Percentiles rank a stretch among this genome's conserved stretches.
Evolutionary conservation across 1,140 invertebrate genomes (phyloP).

Genomic region (Magallana ariakensis): DNA sequence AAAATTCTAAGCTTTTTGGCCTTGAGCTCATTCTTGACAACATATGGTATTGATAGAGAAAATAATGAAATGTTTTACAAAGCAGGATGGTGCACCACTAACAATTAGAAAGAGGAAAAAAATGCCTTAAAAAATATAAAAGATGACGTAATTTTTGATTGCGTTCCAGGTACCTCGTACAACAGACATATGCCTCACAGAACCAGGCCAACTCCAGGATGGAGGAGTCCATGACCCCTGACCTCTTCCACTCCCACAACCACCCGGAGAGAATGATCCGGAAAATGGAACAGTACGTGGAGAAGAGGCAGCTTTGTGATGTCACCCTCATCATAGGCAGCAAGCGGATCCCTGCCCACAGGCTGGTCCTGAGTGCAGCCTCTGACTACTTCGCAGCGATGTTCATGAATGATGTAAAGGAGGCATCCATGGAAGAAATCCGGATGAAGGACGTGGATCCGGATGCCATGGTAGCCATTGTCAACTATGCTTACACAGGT

Average conservation of each 20-base stretch:
- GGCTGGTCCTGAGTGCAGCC: constrained; percentile 90
- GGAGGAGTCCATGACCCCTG: constrained; percentile 81
- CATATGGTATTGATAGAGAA: too few species aligned
- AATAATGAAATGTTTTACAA: not conserved
- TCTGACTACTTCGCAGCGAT: constrained; percentile 97
- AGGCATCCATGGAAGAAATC: constrained; percentile 91
- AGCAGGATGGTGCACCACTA: not conserved
- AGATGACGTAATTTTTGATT: not conserved
- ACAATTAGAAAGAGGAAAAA: not conserved
- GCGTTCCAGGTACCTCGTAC: constrained; percentile 59
- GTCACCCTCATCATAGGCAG: constrained; percentile 79
- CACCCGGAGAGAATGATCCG: constrained; percentile 90
- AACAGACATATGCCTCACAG: constrained; percentile 66
- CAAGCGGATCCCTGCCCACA: constrained; percentile 85
- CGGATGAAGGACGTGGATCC: constrained; percentile 90
- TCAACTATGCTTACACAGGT: constrained; percentile 95
- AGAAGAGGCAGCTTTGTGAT: constrained; percentile 82
- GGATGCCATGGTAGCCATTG: constrained; percentile 89
- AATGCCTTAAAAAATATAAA: too few species aligned
- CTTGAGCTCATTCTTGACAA: too few species aligned
- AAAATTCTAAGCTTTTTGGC: too few species aligned
- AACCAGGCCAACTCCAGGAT: constrained; percentile 64
- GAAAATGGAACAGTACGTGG: constrained; percentile 90
- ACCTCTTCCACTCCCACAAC: constrained; percentile 88
- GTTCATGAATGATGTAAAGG: constrained; percentile 93